These are phyloP conservation scores for Acleris holmiana DNA, from an alignment of 2,888 invertebrate genomes.

Conservation along the genomic window DNA sequence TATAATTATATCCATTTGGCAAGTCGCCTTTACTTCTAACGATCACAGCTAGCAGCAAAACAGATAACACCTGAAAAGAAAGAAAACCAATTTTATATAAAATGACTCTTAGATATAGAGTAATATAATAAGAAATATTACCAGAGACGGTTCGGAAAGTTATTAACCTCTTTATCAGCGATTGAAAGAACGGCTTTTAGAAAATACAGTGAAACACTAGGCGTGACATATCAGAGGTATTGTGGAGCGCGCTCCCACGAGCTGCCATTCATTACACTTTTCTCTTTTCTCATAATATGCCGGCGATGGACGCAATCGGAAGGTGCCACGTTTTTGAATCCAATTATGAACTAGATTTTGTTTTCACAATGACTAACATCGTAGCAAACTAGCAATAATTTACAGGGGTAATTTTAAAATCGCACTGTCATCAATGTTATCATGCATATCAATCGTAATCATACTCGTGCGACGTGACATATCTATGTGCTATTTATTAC, in stretches of 20 bases:
- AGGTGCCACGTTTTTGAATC: slow-evolving; percentile 59
- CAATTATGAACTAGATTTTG: slow-evolving; percentile 51
- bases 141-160: slow-evolving; percentile 17
- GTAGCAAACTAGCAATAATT: too few relatives aligned
- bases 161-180: slow-evolving; percentile 29
- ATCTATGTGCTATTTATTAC: too few relatives aligned
- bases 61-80: slow-evolving; percentile 67
- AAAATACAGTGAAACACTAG: slow-evolving; percentile 77
- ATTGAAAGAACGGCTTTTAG: slow-evolving; percentile 51
- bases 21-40: slow-evolving; percentile 62
- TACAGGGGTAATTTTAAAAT: too few relatives aligned
- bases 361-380: slow-evolving; percentile 12
- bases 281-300: slow-evolving; percentile 80
- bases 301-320: slow-evolving; percentile 68
- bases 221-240: slow-evolving; percentile 70
- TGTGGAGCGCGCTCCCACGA: slow-evolving; percentile 71
- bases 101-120: too few relatives aligned
- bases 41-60: slow-evolving; percentile 60
- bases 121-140: too few relatives aligned
- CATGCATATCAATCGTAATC: too few relatives aligned
- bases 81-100: neutral
- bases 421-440: too few relatives aligned
- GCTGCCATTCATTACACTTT: slow-evolving; percentile 76
- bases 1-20: slow-evolving; percentile 53
- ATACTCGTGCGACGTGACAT: too few relatives aligned